Conservation (phyloP, 2,797 vertebrate species). For the Cynopterus sphinx region DNA sequence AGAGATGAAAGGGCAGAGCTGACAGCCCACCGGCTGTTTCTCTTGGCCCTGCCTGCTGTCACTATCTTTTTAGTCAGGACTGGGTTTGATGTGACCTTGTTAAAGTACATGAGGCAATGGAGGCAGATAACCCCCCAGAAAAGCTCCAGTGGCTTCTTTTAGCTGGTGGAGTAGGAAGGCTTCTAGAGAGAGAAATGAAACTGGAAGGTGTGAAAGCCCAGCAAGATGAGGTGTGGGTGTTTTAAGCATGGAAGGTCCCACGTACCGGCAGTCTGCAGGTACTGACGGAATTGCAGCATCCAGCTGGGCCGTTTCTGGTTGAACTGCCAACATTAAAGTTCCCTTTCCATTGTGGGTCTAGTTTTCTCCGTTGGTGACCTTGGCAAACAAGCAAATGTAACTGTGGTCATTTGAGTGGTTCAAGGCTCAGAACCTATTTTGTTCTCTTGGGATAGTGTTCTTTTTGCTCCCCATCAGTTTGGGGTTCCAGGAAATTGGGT, state of each 20-base stretch:
- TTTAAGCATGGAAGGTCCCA: not conserved
- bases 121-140: not conserved
- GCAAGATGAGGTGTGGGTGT: not conserved
- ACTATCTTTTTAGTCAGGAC: not conserved
- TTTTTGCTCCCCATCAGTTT: conserved; percentile 30
- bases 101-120: not conserved
- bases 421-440: not conserved
- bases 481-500: conserved; percentile 71
- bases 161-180: not conserved
- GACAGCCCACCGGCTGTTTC: not conserved
- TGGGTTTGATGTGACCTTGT: not conserved
- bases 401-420: not conserved
- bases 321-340: not conserved
- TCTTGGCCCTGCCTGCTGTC: not conserved
- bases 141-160: not conserved
- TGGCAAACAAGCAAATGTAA: not conserved
- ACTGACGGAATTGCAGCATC: not conserved
- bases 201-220: not conserved
- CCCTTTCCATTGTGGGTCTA: not conserved
- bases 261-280: not conserved
- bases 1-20: not conserved
- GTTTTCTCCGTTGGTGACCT: not conserved
- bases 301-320: not conserved
- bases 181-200: not conserved
- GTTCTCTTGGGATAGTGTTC: not conserved